phyloP scores from a whole-genome alignment of 2,888 invertebrate genomes.

The Micropterix aruncella region DNA sequence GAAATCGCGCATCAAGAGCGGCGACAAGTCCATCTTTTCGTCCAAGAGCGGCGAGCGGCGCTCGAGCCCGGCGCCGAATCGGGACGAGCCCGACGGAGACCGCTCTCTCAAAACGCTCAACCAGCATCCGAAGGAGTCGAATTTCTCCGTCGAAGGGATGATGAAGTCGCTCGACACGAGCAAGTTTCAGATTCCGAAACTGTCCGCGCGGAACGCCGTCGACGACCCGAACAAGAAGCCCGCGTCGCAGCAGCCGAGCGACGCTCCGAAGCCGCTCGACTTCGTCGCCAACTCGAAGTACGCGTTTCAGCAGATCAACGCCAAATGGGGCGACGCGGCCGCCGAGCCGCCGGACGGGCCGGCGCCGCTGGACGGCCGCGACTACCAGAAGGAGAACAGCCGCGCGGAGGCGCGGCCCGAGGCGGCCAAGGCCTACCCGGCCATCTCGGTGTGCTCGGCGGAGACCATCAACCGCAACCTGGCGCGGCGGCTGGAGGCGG shows the following conservation, averaged over 20 bases:
- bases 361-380: conserved; percentile 17
- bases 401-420: conserved; percentile 14
- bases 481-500: conserved; percentile 19
- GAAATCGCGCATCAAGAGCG: conserved; percentile 34
- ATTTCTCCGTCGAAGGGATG: conserved; percentile 54
- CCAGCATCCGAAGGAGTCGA: conserved; percentile 45
- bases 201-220: conserved; percentile 39
- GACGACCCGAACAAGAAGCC: conserved; percentile 20
- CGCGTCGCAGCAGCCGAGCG: conserved; percentile 29
- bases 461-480: conserved; percentile 16
- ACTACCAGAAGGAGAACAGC: conserved; percentile 16
- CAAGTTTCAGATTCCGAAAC: conserved; percentile 79
- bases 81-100: conserved; percentile 50
- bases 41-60: conserved; percentile 46
- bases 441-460: conserved; percentile 10
- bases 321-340: conserved; percentile 23
- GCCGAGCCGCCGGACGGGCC: conserved; percentile 28
- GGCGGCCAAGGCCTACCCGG: conserved; percentile 7
- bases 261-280: conserved; percentile 29
- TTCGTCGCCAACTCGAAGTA: conserved; percentile 23
- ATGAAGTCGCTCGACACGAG: conserved; percentile 66
- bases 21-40: conserved; percentile 50
- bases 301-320: conserved; percentile 26
- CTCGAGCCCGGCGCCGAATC: conserved; percentile 48
- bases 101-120: conserved; percentile 42